These are phyloP conservation scores for Zeus faber DNA, from an alignment of 2,113 vertebrate species.

Conservation along the genomic window DNA sequence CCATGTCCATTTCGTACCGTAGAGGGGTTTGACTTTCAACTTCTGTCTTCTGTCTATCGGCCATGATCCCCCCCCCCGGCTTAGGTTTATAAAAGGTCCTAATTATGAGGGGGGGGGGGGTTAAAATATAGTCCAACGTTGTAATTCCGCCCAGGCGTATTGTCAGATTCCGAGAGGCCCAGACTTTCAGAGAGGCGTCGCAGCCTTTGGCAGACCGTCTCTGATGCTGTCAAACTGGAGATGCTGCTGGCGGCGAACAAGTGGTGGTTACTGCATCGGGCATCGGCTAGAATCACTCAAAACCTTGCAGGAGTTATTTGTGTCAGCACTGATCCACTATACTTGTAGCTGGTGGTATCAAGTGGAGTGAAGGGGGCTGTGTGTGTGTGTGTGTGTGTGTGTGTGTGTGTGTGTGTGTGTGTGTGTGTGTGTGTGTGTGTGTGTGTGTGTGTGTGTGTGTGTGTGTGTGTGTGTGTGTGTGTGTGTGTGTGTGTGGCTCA, in stretches of 20 bases:
- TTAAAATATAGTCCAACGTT: constrained; percentile 25
- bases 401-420: constrained; percentile 51
- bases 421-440: constrained; percentile 38
- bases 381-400: constrained; percentile 36
- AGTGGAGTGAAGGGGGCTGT: constrained; percentile 50
- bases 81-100: background rate
- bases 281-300: constrained; percentile 48
- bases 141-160: constrained; percentile 13
- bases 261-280: constrained; percentile 28
- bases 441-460: constrained; percentile 37
- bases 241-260: constrained; percentile 45
- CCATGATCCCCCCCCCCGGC: background rate
- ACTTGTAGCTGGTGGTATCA: constrained; percentile 55
- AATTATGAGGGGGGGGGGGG: background rate
- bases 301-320: constrained; percentile 61
- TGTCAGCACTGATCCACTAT: constrained; percentile 48
- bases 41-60: background rate
- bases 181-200: constrained; percentile 16
- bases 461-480: constrained; percentile 34
- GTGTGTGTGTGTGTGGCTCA: constrained; percentile 26
- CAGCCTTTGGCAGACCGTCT: constrained; percentile 33
- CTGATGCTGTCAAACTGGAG: constrained; percentile 46
- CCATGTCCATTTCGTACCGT: background rate
- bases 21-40: background rate
- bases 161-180: constrained; percentile 28